A percentile compares a stretch with the other conserved stretches of the same genome.
Conservation (phyloP, 2,888 invertebrate species). For the Drosophila testacea region DNA sequence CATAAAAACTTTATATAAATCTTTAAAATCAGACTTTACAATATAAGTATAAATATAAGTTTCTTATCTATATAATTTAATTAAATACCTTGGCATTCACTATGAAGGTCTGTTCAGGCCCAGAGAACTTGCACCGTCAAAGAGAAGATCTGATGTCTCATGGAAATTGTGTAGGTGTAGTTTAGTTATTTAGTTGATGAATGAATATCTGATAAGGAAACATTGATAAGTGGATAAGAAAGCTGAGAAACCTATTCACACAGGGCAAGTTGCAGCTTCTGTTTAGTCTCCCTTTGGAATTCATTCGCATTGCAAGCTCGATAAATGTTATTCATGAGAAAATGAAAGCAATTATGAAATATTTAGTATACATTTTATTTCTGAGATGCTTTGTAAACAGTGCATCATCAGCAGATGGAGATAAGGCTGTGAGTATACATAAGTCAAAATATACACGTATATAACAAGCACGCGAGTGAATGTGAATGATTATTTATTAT, state of each 20-base stretch:
- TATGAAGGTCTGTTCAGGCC: too few species aligned
- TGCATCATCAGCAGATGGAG: background rate
- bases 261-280: constrained; percentile 23
- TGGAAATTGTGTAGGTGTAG: background rate
- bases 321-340: constrained; percentile 7
- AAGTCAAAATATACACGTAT: background rate
- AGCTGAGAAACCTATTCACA: constrained; percentile 1
- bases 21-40: background rate
- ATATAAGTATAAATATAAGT: background rate
- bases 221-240: constrained; percentile 40
- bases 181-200: constrained; percentile 11
- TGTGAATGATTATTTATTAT: background rate
- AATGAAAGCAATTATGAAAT: constrained; percentile 4
- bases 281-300: constrained; percentile 34
- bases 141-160: constrained; percentile 4
- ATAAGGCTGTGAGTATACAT: constrained; percentile 25
- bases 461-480: background rate
- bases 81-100: background rate
- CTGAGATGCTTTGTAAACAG: background rate
- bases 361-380: constrained; percentile 21
- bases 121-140: background rate
- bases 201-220: constrained; percentile 44
- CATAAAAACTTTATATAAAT: constrained; percentile 1
- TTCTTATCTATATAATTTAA: background rate
- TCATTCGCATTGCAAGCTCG: constrained; percentile 20